Percentiles rank a stretch among this genome's conserved stretches.
Conservation (phyloP, 92 coral and sea anemone species). For the Parazoanthus swiftii region DNA sequence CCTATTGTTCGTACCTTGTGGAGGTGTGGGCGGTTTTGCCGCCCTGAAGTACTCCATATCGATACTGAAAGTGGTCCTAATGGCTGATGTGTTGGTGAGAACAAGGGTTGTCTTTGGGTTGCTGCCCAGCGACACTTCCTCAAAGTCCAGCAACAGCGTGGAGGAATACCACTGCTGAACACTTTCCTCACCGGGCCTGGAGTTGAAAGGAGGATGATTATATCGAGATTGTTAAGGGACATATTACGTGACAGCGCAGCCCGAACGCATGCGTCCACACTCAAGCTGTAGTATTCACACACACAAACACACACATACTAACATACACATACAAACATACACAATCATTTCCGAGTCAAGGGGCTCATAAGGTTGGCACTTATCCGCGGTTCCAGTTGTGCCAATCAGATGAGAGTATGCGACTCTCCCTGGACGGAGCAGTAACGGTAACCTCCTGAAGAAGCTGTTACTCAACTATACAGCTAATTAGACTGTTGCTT, state of each 20-base stretch:
- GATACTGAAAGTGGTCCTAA: conserved; percentile 69
- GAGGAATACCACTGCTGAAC: conserved; percentile 46
- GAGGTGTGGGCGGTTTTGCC: conserved; percentile 94
- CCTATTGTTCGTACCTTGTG: conserved; percentile 62
- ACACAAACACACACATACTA: no score
- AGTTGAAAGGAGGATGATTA: neutral
- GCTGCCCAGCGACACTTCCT: conserved; percentile 73
- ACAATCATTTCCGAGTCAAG: no score
- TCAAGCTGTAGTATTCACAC: no score
- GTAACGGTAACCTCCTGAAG: no score
- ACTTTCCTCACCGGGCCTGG: conserved; percentile 72
- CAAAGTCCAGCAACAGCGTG: conserved; percentile 70
- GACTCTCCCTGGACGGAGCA: no score
- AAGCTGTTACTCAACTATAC: no score
- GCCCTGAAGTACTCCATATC: conserved; percentile 85
- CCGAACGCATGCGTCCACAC: no score
- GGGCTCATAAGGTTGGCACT: neutral
- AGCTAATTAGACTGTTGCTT: no score
- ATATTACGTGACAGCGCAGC: no score
- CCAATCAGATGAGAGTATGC: neutral
- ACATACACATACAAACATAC: no score
- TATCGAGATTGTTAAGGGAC: neutral
- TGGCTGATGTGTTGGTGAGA: conserved; percentile 93
- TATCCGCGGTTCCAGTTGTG: neutral
- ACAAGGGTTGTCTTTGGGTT: conserved; percentile 79